A percentile compares a stretch with the other conserved stretches of the same genome.
Conservation (phyloP, 2,888 invertebrate genomes). For the Notocelia uddmanniana region DNA sequence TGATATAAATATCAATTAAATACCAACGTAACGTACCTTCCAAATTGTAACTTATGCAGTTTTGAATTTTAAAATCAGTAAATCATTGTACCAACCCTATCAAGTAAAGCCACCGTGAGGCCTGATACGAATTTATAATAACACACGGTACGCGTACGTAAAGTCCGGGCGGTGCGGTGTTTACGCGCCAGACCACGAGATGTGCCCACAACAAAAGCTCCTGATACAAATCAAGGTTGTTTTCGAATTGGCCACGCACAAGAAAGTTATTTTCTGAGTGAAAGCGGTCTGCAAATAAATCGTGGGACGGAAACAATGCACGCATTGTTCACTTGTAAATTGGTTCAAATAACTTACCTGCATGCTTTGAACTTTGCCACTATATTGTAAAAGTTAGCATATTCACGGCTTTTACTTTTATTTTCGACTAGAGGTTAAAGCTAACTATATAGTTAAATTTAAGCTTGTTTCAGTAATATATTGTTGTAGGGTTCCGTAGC, state of each 20-base stretch:
- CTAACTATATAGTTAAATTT: background rate
- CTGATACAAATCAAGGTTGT: conserved; percentile 72
- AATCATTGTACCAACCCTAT: conserved; percentile 6
- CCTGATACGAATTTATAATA: conserved; percentile 19
- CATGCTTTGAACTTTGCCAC: conserved; percentile 61
- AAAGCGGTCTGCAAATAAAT: conserved; percentile 78
- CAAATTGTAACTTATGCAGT: conserved; percentile 28
- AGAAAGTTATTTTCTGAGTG: conserved; percentile 76
- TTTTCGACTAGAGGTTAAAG: conserved; percentile 19
- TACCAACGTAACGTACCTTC: conserved; percentile 6
- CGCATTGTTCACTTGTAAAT: conserved; percentile 79
- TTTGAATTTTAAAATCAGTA: conserved; percentile 7
- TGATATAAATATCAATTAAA: conserved; percentile 62
- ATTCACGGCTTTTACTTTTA: conserved; percentile 35
- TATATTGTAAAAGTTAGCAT: conserved; percentile 48
- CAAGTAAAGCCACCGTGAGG: background rate
- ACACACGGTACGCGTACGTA: background rate
- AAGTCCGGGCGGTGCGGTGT: background rate
- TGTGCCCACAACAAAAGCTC: conserved; percentile 60
- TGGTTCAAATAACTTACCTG: conserved; percentile 71
- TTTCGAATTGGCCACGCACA: conserved; percentile 67
- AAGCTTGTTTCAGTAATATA: background rate
- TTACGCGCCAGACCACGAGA: conserved; percentile 47
- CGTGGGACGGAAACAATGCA: conserved; percentile 76
- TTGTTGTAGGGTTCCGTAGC: background rate